Base-by-base conservation (phyloP, 2,113 vertebrate species). In the Lasiurus cinereus region DNA sequence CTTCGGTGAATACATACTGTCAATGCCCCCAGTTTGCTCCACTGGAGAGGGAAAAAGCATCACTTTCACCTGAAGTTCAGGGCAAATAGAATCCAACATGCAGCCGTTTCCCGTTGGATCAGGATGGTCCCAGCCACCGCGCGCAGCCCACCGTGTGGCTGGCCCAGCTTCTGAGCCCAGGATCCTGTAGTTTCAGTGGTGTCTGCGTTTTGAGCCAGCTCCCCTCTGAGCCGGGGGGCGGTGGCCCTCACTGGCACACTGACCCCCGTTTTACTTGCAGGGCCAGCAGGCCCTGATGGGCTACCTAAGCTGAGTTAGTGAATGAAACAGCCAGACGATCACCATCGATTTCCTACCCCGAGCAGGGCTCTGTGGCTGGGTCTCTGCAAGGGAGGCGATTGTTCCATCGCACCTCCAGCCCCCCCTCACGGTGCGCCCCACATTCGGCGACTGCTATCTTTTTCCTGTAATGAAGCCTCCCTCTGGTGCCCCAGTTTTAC, bases 401-500 rank as follows among this genome's bases (percentile, higher is more conserved):
- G 67, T 90, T 62, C 83, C n/a, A 2, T 24, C 5, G 9, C 5
- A 18, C 19, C 27, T 67, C 67, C 33, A 13, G 21, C 15, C 18
- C 18, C 22, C n/a, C 46, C 82, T 67, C 22, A 0, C 50, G 21
- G 27, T 12, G 31, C 3, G 79, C 27, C 86, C 78, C 67, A 46
- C 29, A 78, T 18, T 76, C 27, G 2, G 46, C 1, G 3, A 31
- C 93, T 18, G 86, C 69, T 66, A 4, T 85, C 73, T 78, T 94
- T 74, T 83, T 72, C 94, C 74, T 70, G 94, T 79, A 95, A 83
- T 46, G 56, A 94, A 82, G 56, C 79, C 70, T 86, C 33, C 64
- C 27, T 22, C 39, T 24, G 0, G 33, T 64, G 91, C 29, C 83
- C 93, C 50, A 82, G 69, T 93, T 96, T 95, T 78, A 31, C 22